Percentiles rank a stretch among this genome's conserved stretches.
phyloP scores from a whole-genome alignment of 2,113 vertebrate genomes.

The Hystrix cristata region DNA sequence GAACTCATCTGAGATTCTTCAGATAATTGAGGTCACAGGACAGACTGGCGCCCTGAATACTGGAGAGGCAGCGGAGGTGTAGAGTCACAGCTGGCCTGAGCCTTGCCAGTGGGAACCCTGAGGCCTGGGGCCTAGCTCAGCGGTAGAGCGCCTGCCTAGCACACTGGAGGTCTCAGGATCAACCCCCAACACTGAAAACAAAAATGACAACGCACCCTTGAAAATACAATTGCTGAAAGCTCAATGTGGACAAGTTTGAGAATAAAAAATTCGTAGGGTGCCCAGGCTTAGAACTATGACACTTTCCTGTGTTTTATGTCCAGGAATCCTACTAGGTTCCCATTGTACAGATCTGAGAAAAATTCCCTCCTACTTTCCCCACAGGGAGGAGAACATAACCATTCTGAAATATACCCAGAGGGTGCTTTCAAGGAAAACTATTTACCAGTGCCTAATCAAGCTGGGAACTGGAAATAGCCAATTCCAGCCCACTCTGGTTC shows the following conservation, averaged over 20 bases:
- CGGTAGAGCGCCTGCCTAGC: neutral
- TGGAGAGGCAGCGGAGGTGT: neutral
- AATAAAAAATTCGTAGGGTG: neutral
- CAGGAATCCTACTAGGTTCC: neutral
- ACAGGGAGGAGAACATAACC: neutral
- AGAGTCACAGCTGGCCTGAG: neutral
- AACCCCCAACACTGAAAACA: neutral
- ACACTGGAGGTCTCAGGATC: neutral
- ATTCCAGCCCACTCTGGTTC: neutral
- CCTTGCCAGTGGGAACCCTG: neutral
- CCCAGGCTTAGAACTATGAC: neutral
- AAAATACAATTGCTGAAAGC: neutral
- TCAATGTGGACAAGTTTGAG: neutral
- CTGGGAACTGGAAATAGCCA: neutral
- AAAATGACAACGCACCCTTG: neutral
- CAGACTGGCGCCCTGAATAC: neutral
- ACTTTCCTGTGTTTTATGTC: neutral
- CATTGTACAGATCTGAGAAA: slow-evolving; percentile 10
- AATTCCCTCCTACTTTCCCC: neutral
- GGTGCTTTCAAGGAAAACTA: neutral
- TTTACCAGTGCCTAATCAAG: neutral
- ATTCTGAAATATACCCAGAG: neutral
- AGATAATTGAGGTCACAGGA: neutral
- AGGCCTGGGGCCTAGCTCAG: neutral
- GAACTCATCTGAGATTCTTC: neutral